These are phyloP conservation scores for Potamilus streckersoni DNA, from an alignment of 1,140 invertebrate genomes.

Conservation along the genomic window DNA sequence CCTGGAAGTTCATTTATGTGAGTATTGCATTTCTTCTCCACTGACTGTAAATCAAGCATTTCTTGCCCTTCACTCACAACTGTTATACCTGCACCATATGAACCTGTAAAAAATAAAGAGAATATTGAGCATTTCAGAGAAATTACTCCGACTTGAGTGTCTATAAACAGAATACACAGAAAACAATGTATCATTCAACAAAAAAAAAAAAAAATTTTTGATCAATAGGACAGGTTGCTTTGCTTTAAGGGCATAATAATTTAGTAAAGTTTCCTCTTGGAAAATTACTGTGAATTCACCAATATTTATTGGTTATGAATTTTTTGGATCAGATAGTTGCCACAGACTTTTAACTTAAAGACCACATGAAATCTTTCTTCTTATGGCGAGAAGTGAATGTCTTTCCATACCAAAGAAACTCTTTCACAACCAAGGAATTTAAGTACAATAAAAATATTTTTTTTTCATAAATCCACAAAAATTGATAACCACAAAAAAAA, in stretches of 20 bases:
- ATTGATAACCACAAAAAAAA: too few relatives aligned
- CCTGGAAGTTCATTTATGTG: conserved; percentile 56
- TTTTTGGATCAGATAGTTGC: too few relatives aligned
- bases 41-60: conserved; percentile 39
- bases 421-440: too few relatives aligned
- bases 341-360: too few relatives aligned
- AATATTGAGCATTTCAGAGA: background rate
- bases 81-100: conserved; percentile 59
- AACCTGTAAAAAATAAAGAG: conserved; percentile 43
- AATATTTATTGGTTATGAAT: too few relatives aligned
- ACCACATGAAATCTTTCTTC: too few relatives aligned
- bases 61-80: conserved; percentile 57
- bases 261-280: too few relatives aligned
- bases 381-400: too few relatives aligned
- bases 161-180: background rate
- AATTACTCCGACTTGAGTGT: background rate
- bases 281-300: too few relatives aligned
- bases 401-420: too few relatives aligned
- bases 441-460: too few relatives aligned
- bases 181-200: background rate
- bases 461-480: too few relatives aligned
- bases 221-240: background rate
- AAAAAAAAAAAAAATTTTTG: background rate
- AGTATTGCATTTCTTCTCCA: conserved; percentile 59
- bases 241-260: background rate